Evolutionary conservation across 2,113 vertebrate species (phyloP), one percentile per base, ranked within the genome.

Genomic region (Callospermophilus lateralis): DNA sequence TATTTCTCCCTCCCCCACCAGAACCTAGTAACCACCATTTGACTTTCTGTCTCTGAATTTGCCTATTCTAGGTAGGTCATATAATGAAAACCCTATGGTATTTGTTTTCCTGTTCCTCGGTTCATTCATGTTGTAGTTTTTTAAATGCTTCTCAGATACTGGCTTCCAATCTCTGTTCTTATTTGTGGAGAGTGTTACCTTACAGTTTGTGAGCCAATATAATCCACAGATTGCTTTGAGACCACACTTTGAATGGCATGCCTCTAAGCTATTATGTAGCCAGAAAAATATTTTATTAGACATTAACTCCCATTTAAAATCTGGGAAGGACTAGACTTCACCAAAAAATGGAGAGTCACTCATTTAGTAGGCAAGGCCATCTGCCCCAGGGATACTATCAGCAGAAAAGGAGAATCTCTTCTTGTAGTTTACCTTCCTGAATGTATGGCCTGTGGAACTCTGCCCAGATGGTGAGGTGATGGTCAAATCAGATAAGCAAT

Each of bases 1-100:
- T 34, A 48, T 67, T 90, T 16, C 24, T 15, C n/a, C 48, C 30
- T 79, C 68, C 24, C 39, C 19, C 20, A 9, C 8, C n/a, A 58
- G 12, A 32, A 73, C 74, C n/a, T 37, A 68, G 34, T 90, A 86
- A 86, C 28, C 48, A 74, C 45, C 53, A 20, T 90, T 93, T 26
- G 48, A 45, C 32, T 81, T 92, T 76, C 37, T 86, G 37, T 73
- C 45, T 92, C 42, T 88, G 51, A 91, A 91, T 76, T 76, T 86
- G 34, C 30, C 61, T 78, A 1, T 88, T 94, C 72, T 45, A 77
- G 30, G 24, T 92, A 55, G 53, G 8, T 92, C 63, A 77, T 42
- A 84, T 53, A 53, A 53, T 30, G 45, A n/a, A 24, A 88, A 83
- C 77, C 70, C 53, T 39, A 45, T 0, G 32, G 16, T 37, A 88